phyloP scores from a whole-genome alignment of 1,140 invertebrate species.

The Myzus persicae region DNA sequence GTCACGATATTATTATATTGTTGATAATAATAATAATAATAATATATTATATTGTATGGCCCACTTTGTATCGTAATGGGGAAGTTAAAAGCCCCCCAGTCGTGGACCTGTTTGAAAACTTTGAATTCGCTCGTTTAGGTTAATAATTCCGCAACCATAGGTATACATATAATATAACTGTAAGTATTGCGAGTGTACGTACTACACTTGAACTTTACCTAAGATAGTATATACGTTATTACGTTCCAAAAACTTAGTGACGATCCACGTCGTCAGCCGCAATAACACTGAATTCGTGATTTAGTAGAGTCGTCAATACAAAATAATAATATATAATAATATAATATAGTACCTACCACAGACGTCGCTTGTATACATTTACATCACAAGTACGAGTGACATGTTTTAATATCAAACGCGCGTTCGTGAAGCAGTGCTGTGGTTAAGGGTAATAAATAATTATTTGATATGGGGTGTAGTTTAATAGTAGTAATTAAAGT shows the following conservation, averaged over 20 bases:
- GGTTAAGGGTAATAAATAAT: background rate
- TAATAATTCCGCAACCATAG: background rate
- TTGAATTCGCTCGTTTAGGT: background rate
- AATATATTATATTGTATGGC: background rate
- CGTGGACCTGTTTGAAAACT: background rate
- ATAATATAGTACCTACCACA: background rate
- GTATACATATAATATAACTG: background rate
- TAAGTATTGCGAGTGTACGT: background rate
- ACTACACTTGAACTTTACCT: background rate
- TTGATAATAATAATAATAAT: background rate
- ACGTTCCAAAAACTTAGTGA: background rate
- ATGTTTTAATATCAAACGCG: background rate
- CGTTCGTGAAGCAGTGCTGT: background rate
- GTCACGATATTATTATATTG: background rate
- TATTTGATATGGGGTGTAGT: background rate
- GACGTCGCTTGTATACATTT: background rate
- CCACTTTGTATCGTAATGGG: background rate
- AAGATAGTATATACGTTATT: background rate
- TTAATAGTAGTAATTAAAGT: background rate
- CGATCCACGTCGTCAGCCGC: background rate
- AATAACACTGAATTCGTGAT: background rate
- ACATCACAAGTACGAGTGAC: background rate
- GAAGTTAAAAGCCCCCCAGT: background rate
- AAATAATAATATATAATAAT: background rate
- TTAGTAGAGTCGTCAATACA: background rate